Evolutionary conservation across 2,888 invertebrate species (phyloP), one percentile per base, ranked within the genome.

Genomic region (Melanostoma mellinum): DNA sequence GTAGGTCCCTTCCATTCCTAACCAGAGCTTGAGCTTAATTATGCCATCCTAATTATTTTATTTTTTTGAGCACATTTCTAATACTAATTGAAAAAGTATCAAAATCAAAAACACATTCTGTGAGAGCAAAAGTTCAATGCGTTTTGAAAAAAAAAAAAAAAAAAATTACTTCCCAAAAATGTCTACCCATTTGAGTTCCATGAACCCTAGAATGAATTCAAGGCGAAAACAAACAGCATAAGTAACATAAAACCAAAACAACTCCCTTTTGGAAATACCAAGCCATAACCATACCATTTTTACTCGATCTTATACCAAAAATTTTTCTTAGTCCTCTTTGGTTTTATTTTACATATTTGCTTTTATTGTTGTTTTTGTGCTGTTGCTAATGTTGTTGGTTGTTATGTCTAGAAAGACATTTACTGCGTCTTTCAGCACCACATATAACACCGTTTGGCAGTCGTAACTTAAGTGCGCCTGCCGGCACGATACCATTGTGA

Each of bases 391-490:
- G 58, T 65, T 72, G 52, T 65, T 77, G 50, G 52, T 65, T 77
- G 50, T 71, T 65, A 50, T 77, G 77, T 72, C 72, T 72, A 52
- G 60, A 67, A 40, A n/a, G 35, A 52, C 30, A 60, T 60, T 63
- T 63, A 67, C 53, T 50, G 58, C 67, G 40, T 72, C 77, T 77
- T 58, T 77, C 65, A 63, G 65, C 77, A 77, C 65, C 52, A 58
- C 65, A 72, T 53, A 72, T 60, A 72, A 72, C 78, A 78, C 72
- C 58, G 53, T 60, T 72, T 78, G 58, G 67, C 44, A 73, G 78
- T 73, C 78, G 78, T 78, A 78, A 78, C 72, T 78, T 78, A 72
- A 78, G 72, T 72, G 72, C 77, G 77, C 65, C 77, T 65, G 65
- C 58, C 71, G 48, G 52, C 52, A 67, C 44, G 65, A 65, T 58